phyloP scores from a whole-genome alignment of 2,113 vertebrate species.

The Pelmatolapia mariae region DNA sequence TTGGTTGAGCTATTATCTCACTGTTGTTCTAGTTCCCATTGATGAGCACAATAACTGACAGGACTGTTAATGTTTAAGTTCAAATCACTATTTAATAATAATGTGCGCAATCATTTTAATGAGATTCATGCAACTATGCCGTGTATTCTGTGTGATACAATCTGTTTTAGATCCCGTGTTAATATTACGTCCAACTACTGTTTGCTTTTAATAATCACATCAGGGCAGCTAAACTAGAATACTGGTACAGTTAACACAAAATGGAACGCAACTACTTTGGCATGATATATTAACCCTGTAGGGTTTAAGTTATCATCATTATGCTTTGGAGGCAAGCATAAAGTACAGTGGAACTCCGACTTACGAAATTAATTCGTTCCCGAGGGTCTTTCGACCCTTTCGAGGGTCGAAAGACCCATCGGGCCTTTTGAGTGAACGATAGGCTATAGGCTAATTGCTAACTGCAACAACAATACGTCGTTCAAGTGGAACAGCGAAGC shows the following conservation, averaged over 20 bases:
- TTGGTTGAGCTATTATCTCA: not conserved
- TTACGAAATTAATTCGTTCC: no score
- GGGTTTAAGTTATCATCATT: not conserved
- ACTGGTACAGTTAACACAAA: not conserved
- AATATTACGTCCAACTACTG: not conserved
- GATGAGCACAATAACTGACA: not conserved
- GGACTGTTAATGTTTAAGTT: not conserved
- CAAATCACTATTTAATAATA: not conserved
- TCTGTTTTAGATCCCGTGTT: not conserved
- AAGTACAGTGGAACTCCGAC: no score
- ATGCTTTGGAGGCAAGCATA: not conserved
- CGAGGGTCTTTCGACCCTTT: no score
- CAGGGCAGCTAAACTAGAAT: not conserved
- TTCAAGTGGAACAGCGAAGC: no score
- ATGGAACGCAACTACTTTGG: not conserved
- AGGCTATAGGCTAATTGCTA: no score
- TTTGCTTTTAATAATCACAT: not conserved
- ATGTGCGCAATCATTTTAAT: not conserved
- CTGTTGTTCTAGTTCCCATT: fast-evolving
- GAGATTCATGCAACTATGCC: not conserved
- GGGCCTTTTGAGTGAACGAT: no score
- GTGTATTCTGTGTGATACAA: not conserved
- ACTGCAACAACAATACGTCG: no score
- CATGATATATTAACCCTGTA: fast-evolving
- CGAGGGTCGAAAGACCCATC: no score